Evolutionary conservation across 2,888 invertebrate genomes (phyloP), one percentile per base, ranked within the genome.

Genomic region (Lycocerus yunnanus): DNA sequence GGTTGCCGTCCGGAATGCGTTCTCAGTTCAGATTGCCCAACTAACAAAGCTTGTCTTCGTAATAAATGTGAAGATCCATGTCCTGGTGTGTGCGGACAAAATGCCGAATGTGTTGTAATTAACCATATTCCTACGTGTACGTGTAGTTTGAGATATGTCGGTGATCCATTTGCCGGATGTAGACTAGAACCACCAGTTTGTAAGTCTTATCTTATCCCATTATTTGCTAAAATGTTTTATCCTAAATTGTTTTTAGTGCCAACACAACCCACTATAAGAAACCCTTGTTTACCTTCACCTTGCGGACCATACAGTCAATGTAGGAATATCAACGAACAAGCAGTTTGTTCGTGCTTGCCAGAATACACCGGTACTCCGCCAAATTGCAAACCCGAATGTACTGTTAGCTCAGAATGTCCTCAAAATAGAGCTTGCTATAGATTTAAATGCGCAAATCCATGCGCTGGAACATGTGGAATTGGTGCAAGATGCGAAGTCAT

Each of bases 1-100:
- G 93, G 93, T 61, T 95, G 96, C 83, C 90, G 95, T 79, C 96
- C 96, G 1, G 96, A 96, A 88, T 96, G 96, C 85, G 93, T 95
- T 43, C 89, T 95, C 1, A 96, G 94, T 85, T 93, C 95, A 0
- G 96, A 96, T 83, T 97, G 96, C 85, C 90, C 94, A 27, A 92
- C 93, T 2, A 93, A 95, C 83, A 93, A 93, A 85, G 93, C 95
- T 61, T 97, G 97, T 82, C 90, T 93, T 61, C 90, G 93, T 81
- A 94, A 94, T 84, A 95, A 95, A 85, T 97, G 97, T 84, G 89
- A 90, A 68, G 94, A 96, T 88, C 96, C 96, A 60, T 97, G 96
- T 82, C 94, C 94, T 13, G 95, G 95, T 75, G 91, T 94, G 74
- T 97, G 96, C 84, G 96, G 96, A 6, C 90, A 90, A 70, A 93